Conservation (phyloP, 2,797 vertebrate genomes). For the Discoglossus pictus region DNA sequence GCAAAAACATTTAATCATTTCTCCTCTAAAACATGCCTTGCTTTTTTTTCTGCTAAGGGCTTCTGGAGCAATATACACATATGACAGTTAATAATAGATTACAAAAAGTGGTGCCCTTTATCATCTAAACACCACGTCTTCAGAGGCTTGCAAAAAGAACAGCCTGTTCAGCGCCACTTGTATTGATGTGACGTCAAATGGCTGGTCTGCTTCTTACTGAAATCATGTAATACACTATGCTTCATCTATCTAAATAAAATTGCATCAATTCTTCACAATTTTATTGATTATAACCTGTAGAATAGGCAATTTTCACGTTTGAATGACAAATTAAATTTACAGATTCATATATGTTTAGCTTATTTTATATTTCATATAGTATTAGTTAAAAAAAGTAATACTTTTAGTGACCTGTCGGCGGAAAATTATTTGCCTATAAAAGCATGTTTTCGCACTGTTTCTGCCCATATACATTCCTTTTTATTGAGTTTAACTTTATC, state of each 20-base stretch:
- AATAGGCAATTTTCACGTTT: no score
- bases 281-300: no score
- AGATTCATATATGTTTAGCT: no score
- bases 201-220: conserved; percentile 48
- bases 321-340: no score
- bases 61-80: conserved; percentile 51
- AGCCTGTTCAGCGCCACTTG: conserved; percentile 56
- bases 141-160: conserved; percentile 61
- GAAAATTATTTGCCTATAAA: no score
- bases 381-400: no score
- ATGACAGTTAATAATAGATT: conserved; percentile 66
- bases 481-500: no score
- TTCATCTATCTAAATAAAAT: conserved; percentile 29
- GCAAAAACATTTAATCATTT: conserved; percentile 50
- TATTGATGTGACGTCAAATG: conserved; percentile 61
- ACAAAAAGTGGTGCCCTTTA: conserved; percentile 66
- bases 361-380: no score
- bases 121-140: conserved; percentile 63
- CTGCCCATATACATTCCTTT: no score
- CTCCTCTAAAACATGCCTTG: conserved; percentile 55
- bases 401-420: no score
- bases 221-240: conserved; percentile 48
- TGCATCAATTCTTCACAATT: conserved; percentile 21
- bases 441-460: no score
- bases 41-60: conserved; percentile 58